A percentile compares a stretch with the other conserved stretches of the same genome.
These are phyloP conservation scores for Gymnoscopelus braueri DNA, from an alignment of 2,797 vertebrate genomes.

Conservation along the genomic window DNA sequence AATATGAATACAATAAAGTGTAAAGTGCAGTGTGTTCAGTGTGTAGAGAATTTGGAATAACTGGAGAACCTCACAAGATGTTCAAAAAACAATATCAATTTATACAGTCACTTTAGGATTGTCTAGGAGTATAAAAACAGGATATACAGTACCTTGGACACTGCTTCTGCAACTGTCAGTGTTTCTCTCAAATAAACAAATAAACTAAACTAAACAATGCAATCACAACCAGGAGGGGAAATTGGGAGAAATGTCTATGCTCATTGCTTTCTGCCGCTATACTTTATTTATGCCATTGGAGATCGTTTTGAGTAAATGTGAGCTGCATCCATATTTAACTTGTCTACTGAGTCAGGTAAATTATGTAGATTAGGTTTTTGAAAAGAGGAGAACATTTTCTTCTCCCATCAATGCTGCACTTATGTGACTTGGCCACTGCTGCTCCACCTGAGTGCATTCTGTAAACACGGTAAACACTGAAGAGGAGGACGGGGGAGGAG, in stretches of 20 bases:
- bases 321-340: constrained; percentile 55
- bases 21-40: too few species aligned
- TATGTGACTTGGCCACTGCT: constrained; percentile 28
- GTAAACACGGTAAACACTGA: constrained; percentile 27
- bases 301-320: constrained; percentile 34
- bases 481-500: constrained; percentile 8
- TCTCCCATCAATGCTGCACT: constrained; percentile 34
- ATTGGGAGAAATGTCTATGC: constrained; percentile 5
- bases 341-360: constrained; percentile 53
- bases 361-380: constrained; percentile 62
- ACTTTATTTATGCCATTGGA: constrained; percentile 19
- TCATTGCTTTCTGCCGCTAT: background rate
- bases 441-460: constrained; percentile 33
- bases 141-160: too few species aligned
- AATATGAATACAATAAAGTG: too few species aligned
- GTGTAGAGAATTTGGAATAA: too few species aligned
- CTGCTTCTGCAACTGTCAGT: too few species aligned
- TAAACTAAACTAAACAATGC: background rate
- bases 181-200: too few species aligned
- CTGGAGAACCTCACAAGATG: too few species aligned
- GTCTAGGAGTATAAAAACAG: too few species aligned
- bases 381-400: constrained; percentile 32
- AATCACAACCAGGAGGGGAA: constrained; percentile 6
- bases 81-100: too few species aligned
- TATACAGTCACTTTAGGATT: background rate